Evolutionary conservation across 2,113 vertebrate species (phyloP), one percentile per base, ranked within the genome.

Genomic region (Fregetta grallaria): DNA sequence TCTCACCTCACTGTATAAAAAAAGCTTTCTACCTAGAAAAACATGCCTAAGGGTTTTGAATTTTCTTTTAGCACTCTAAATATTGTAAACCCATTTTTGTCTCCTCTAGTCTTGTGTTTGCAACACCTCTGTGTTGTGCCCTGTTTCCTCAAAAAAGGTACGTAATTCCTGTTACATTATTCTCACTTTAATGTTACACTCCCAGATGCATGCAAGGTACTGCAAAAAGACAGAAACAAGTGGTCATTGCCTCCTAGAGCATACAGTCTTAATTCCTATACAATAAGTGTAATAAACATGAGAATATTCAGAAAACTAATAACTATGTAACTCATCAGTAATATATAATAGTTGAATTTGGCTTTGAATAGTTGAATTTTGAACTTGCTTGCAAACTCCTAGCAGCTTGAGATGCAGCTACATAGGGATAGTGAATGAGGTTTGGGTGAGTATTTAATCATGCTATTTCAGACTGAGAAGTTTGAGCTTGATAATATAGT

Each of bases 61-160:
- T 87, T 86, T 42, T 63, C 3, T 29, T 84, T 90, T 76, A 73
- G 45, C 40, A 93, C 32, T 11, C 12, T 86, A 85, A 97, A 62
- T n/a, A 21, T 13, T 70, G 21, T 94, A 86, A 94, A 75, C 12
- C 40, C 66, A 15, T 49, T 92, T 79, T 94, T 97, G 94, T 96
- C 62, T 97, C 92, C 81, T 95, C 29, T 88, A 99, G 99, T 92
- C 98, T 99, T 91, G 99, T 99, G 65, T 99, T 99, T 91, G 99
- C 99, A 58, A 99, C 99, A 12, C 99, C 99, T 8, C 96, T 99
- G 58, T 99, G 99, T 94, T 99, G 99, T 88, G 99, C 99, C 4
- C 93, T 99, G 83, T 99, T 99, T 96, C 99, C 99, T 94, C 99
- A 99, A 90, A 99, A 99, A 95, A 99, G 99, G 99, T 99, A 96